A percentile compares a stretch with the other conserved stretches of the same genome.
These are phyloP conservation scores for Lithophane leautieri DNA, from an alignment of 2,888 invertebrate species.

Conservation along the genomic window DNA sequence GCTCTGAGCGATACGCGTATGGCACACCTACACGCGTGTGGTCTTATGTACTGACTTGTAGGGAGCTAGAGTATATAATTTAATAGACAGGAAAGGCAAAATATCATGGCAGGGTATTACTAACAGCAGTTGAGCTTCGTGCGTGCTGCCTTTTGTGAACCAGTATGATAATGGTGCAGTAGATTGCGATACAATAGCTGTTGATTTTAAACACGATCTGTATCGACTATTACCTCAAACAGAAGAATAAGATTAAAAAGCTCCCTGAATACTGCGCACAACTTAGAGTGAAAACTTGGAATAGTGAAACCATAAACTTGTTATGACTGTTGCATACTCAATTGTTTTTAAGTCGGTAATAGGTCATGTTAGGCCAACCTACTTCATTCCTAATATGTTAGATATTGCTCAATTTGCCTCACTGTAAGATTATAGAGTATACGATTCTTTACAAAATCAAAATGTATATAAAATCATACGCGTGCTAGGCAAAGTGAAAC, in stretches of 20 bases:
- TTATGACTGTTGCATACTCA: background rate
- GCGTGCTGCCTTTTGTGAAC: background rate
- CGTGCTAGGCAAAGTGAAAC: slow-evolving; percentile 61
- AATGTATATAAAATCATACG: slow-evolving; percentile 57
- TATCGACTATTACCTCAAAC: background rate
- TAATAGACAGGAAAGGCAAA: background rate
- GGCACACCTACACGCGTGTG: slow-evolving; percentile 22
- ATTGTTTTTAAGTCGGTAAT: background rate
- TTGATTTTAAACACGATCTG: background rate
- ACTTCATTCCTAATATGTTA: background rate
- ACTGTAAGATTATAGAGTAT: slow-evolving; percentile 43
- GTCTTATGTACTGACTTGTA: slow-evolving; percentile 30
- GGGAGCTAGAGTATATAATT: background rate
- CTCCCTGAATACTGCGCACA: background rate
- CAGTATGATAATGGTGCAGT: background rate
- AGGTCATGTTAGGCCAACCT: background rate
- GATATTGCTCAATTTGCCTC: slow-evolving; percentile 48
- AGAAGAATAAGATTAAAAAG: background rate
- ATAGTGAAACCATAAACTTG: background rate
- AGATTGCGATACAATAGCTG: background rate
- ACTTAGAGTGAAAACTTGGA: background rate
- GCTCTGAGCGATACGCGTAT: slow-evolving; percentile 72
- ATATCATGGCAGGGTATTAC: background rate
- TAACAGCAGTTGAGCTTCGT: background rate
- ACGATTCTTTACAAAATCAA: slow-evolving; percentile 35